phyloP scores from a whole-genome alignment of 1,140 invertebrate genomes.

The Eubasilissa regina region DNA sequence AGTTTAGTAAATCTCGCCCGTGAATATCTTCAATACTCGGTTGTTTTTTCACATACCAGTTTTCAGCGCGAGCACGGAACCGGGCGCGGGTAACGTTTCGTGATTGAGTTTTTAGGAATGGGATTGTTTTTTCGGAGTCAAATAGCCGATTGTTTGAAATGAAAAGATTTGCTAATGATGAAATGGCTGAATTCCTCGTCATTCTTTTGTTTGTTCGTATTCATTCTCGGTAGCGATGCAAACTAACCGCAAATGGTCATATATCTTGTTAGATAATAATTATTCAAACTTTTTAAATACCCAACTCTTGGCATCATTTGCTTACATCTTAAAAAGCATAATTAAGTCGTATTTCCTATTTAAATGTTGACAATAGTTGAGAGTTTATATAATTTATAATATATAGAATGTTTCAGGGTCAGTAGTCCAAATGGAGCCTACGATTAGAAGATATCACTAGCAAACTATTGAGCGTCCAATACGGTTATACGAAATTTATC shows the following conservation, averaged over 20 bases:
- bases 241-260: neutral
- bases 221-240: neutral
- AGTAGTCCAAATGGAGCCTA: too few species aligned
- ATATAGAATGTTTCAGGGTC: too few species aligned
- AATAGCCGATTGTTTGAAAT: slow-evolving; percentile 31
- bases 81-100: neutral
- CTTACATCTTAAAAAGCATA: too few species aligned
- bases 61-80: neutral
- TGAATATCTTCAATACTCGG: neutral
- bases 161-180: slow-evolving; percentile 35
- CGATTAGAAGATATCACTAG: too few species aligned
- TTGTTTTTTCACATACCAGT: neutral
- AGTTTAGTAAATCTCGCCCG: neutral
- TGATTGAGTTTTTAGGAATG: neutral
- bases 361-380: too few species aligned
- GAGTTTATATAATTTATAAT: too few species aligned
- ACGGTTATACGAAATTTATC: too few species aligned
- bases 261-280: too few species aligned
- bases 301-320: too few species aligned
- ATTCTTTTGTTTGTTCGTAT: slow-evolving; percentile 28
- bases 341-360: too few species aligned
- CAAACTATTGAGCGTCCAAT: too few species aligned
- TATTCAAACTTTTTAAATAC: too few species aligned
- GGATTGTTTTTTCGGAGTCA: slow-evolving; percentile 18
- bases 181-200: slow-evolving; percentile 3